Conservation (phyloP, 2,888 invertebrate genomes). For the Scaeva pyrastri region DNA sequence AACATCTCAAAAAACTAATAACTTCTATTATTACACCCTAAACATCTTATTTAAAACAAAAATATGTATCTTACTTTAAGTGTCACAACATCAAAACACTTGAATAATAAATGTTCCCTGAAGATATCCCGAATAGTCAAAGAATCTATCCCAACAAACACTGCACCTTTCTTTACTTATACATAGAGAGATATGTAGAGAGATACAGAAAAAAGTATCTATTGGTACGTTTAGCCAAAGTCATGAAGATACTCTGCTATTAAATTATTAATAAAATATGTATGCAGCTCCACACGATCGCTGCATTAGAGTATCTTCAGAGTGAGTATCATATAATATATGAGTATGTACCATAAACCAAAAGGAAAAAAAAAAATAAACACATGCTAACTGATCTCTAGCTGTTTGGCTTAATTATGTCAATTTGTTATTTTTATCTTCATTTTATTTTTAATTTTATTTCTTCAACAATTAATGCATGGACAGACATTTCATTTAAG, state of each 20-base stretch:
- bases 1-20: not conserved
- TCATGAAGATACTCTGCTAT: conserved; percentile 22
- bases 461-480: conserved; percentile 54
- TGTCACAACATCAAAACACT: not conserved
- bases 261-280: conserved; percentile 58
- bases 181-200: too few relatives aligned
- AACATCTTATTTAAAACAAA: not conserved
- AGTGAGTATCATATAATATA: conserved; percentile 17
- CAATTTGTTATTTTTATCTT: conserved; percentile 69
- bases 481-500: conserved; percentile 56
- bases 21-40: not conserved
- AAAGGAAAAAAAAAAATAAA: not conserved
- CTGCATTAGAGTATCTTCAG: not conserved
- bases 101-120: not conserved
- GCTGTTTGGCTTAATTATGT: conserved; percentile 69
- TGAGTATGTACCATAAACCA: not conserved
- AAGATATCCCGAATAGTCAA: not conserved
- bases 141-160: not conserved
- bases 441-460: not conserved
- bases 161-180: too few relatives aligned
- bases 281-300: conserved; percentile 26
- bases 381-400: conserved; percentile 63
- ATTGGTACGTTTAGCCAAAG: not conserved
- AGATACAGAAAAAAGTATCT: not conserved
- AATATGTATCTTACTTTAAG: not conserved